Base-by-base conservation (phyloP, 2,113 vertebrate species). In the Conger conger region DNA sequence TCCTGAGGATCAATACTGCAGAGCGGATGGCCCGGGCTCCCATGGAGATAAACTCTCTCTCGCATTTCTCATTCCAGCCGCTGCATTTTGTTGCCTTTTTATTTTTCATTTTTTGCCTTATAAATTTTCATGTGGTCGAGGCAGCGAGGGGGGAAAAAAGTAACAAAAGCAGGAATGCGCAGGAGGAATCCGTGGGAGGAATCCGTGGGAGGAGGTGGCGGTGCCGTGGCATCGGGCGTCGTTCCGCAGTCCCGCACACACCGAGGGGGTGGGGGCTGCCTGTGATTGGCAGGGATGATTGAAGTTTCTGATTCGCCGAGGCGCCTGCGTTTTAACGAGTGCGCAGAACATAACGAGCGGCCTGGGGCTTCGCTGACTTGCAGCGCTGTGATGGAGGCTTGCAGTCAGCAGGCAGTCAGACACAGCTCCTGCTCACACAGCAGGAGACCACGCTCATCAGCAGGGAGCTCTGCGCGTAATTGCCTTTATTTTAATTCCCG, bases 1-100 rank as follows among this genome's bases (percentile, higher is more conserved):
- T 86, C 76, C 54, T 78, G 63, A n/a, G 7, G 54, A 83, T 86
- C 85, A 68, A 83, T 86, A 86, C 37, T 63, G 37, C 42, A 9
- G 9, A 36, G 38, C 5, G 42, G 0, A 38, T n/a, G 18, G 76
- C 16, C 3, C 33, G 1, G 11, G 36, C 23, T 15, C 38, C 38
- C 18, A 3, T 0, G 33, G 81, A 11, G 17, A 63, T 27, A 54
- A 45, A 50, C 9, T 18, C n/a, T n/a, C 30, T 0, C 15, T 11
- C 36, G 36, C 30, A 30, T 80, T 80, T 27, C 57, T 57, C 54
- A 36, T 68, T 79, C 78, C 63, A 18, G 23, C 57, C 79, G 35
- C 78, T 73, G 45, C 80, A 11, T 78, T 78, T 81, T 57, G 50
- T 54, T 57, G 78, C 68, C 54, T 54, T 73, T 85, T 73, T 85